Percentiles rank a stretch among this genome's conserved stretches.
These are phyloP conservation scores for Coregonus clupeaformis DNA, from an alignment of 2,113 vertebrate genomes.

Conservation along the genomic window DNA sequence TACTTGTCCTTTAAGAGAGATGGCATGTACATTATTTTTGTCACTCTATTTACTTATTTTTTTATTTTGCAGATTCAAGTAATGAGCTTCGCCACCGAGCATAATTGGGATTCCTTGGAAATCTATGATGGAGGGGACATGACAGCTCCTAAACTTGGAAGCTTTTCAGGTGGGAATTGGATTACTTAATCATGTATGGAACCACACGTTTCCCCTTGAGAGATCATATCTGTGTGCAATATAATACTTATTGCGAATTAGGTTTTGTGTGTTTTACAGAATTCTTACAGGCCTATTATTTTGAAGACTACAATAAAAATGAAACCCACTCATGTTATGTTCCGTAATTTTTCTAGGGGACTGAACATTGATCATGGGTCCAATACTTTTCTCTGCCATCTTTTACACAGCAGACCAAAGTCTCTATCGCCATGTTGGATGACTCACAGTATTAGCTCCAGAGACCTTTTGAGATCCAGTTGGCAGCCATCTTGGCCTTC, in stretches of 20 bases:
- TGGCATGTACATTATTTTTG: too few species aligned
- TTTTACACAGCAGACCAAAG: constrained; percentile 40
- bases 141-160: constrained; percentile 80
- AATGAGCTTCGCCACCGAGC: constrained; percentile 95
- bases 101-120: constrained; percentile 99
- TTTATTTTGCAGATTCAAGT: constrained; percentile 87
- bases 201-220: not conserved
- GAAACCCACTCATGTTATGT: constrained; percentile 23
- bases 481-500: constrained; percentile 29
- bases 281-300: constrained; percentile 33
- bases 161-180: constrained; percentile 78
- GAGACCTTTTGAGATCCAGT: constrained; percentile 31
- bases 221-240: not conserved
- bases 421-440: constrained; percentile 36
- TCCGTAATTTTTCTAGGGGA: constrained; percentile 12
- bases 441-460: constrained; percentile 25
- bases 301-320: constrained; percentile 31
- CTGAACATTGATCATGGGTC: constrained; percentile 7
- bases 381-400: constrained; percentile 22
- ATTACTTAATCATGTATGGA: not conserved
- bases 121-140: constrained; percentile 80
- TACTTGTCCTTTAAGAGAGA: too few species aligned
- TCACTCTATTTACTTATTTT: too few species aligned
- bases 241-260: constrained; percentile 3
- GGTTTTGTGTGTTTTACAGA: not conserved